These are phyloP conservation scores for Cynodonichthys magdalenae DNA, from an alignment of 2,797 vertebrate species.

Conservation along the genomic window DNA sequence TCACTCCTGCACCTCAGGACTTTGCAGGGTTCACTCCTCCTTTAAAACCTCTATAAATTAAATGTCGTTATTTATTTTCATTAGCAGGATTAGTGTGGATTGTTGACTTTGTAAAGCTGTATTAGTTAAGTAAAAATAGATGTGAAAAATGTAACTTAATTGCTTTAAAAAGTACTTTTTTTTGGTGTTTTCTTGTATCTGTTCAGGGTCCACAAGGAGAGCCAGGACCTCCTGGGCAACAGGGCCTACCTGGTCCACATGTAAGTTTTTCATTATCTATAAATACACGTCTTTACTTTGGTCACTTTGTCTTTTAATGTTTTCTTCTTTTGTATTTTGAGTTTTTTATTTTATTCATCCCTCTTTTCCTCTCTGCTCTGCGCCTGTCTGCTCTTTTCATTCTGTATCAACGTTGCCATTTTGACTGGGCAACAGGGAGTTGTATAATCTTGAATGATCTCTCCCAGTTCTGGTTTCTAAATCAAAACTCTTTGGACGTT, in stretches of 20 bases:
- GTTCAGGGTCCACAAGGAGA: slow-evolving; percentile 93
- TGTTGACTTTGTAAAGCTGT: background rate
- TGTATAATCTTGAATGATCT: slow-evolving; percentile 15
- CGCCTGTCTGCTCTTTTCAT: slow-evolving; percentile 4
- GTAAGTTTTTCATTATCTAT: slow-evolving; percentile 68
- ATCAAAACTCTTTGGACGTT: slow-evolving; percentile 18
- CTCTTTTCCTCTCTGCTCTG: slow-evolving; percentile 6
- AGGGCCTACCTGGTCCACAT: slow-evolving; percentile 91
- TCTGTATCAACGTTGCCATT: slow-evolving; percentile 6
- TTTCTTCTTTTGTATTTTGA: slow-evolving; percentile 8
- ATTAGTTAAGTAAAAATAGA: background rate
- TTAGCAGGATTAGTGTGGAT: background rate
- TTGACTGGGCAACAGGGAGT: slow-evolving; percentile 14
- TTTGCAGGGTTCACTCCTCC: background rate
- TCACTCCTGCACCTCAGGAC: slow-evolving; percentile 4
- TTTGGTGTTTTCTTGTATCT: slow-evolving; percentile 29
- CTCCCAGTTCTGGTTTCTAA: slow-evolving; percentile 32
- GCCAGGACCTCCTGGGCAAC: slow-evolving; percentile 90
- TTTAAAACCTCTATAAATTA: background rate
- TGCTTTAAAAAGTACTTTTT: background rate
- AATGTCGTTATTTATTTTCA: background rate
- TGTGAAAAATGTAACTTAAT: background rate
- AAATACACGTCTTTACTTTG: background rate
- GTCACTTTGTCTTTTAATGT: slow-evolving; percentile 2
- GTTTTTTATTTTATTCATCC: background rate